phyloP scores from a whole-genome alignment of 2,797 vertebrate genomes.

The Poeciliopsis infans region DNA sequence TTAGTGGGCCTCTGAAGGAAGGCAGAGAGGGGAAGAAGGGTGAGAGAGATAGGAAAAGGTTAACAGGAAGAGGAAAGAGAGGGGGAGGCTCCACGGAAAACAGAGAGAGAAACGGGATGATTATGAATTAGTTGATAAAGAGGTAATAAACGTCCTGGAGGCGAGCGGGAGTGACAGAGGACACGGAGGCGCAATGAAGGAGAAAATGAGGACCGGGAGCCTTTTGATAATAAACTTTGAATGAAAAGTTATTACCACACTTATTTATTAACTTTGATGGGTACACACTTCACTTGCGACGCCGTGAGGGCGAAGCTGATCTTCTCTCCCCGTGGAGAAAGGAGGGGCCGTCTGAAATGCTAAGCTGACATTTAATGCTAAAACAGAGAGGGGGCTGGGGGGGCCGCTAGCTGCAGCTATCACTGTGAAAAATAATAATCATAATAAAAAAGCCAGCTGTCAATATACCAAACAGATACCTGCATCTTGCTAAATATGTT shows the following conservation, averaged over 20 bases:
- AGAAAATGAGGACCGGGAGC: conserved; percentile 48
- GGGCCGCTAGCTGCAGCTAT: neutral
- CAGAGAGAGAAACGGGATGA: conserved; percentile 31
- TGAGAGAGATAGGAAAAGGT: conserved; percentile 74
- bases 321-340: neutral
- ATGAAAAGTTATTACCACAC: conserved; percentile 44
- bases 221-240: conserved; percentile 47
- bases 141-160: conserved; percentile 90
- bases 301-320: neutral
- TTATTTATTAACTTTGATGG: conserved; percentile 47
- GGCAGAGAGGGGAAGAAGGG: conserved; percentile 80
- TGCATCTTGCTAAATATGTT: neutral
- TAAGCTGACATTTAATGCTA: neutral
- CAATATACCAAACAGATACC: neutral
- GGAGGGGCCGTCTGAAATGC: neutral
- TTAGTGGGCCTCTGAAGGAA: conserved; percentile 90
- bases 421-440: neutral
- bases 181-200: conserved; percentile 61
- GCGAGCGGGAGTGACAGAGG: conserved; percentile 84
- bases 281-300: conserved; percentile 15
- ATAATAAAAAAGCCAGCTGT: neutral
- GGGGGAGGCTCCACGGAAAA: conserved; percentile 29
- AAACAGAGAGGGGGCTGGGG: neutral
- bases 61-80: conserved; percentile 74
- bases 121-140: conserved; percentile 86